Conservation (phyloP, 2,888 invertebrate species). For the Phaedon cochleariae region DNA sequence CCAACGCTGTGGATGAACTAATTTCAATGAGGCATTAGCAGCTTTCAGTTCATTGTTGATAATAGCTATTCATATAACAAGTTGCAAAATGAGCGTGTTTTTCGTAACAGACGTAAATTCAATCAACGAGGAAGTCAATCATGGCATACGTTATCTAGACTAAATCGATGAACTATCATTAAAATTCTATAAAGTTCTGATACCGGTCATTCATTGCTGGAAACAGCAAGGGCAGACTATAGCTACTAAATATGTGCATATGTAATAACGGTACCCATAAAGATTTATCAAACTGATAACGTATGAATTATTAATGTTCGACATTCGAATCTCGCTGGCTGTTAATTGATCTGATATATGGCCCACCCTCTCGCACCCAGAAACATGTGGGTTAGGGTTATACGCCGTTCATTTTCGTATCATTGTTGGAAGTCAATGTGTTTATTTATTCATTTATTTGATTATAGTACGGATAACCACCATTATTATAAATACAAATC, state of each 20-base stretch:
- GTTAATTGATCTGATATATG: slow-evolving; percentile 51
- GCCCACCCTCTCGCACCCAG: slow-evolving; percentile 18
- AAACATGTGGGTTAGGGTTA: background rate
- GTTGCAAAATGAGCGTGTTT: too few relatives aligned
- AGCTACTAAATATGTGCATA: slow-evolving; percentile 58
- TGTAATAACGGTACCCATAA: slow-evolving; percentile 58
- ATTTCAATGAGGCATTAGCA: too few relatives aligned
- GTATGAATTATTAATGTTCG: slow-evolving; percentile 62
- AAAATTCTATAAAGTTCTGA: slow-evolving; percentile 33
- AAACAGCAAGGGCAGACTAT: background rate
- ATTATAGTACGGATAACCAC: too few relatives aligned
- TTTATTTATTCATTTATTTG: too few relatives aligned
- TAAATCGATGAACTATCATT: slow-evolving; percentile 11
- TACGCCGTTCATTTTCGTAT: too few relatives aligned
- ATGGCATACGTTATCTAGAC: background rate
- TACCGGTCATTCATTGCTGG: slow-evolving; percentile 23
- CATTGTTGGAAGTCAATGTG: too few relatives aligned
- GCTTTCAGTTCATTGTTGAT: too few relatives aligned
- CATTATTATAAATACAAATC: too few relatives aligned
- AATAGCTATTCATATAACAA: too few relatives aligned
- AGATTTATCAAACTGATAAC: slow-evolving; percentile 60
- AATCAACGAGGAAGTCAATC: too few relatives aligned
- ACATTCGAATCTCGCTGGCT: slow-evolving; percentile 52
- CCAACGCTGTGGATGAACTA: too few relatives aligned
- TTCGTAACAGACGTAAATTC: too few relatives aligned